A percentile compares a stretch with the other conserved stretches of the same genome.
These are phyloP conservation scores for Cephus pulcher DNA, from an alignment of 2,888 invertebrate species.

Conservation along the genomic window DNA sequence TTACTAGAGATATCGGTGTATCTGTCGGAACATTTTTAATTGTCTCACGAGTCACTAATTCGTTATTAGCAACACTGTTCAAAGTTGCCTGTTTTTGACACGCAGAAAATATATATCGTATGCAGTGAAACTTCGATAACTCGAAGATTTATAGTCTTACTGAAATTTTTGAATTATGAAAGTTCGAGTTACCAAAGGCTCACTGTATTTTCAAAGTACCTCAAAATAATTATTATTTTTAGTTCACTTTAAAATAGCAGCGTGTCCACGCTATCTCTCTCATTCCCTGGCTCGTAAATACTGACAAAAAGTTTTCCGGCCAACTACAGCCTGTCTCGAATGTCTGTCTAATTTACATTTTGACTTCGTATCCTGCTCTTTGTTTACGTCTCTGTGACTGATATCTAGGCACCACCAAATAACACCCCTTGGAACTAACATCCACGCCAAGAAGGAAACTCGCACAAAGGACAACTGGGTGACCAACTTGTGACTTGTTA, in stretches of 20 bases:
- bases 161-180: too few relatives aligned
- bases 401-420: neutral
- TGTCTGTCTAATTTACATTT: neutral
- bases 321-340: neutral
- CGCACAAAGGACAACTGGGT: slow-evolving; percentile 14
- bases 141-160: too few relatives aligned
- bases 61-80: neutral
- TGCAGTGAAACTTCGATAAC: too few relatives aligned
- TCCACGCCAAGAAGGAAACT: neutral
- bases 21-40: neutral
- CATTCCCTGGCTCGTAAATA: neutral
- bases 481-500: slow-evolving; percentile 19
- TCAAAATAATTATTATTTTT: neutral
- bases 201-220: too few relatives aligned
- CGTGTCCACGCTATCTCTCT: neutral
- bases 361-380: slow-evolving; percentile 21
- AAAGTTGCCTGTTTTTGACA: neutral
- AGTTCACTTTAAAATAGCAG: neutral
- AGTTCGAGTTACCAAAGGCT: too few relatives aligned
- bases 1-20: neutral
- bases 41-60: neutral
- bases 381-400: slow-evolving; percentile 12
- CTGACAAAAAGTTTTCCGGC: neutral
- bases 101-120: neutral
- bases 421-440: neutral